Conservation (phyloP, 2,888 invertebrate genomes). For the Acleris literana region DNA sequence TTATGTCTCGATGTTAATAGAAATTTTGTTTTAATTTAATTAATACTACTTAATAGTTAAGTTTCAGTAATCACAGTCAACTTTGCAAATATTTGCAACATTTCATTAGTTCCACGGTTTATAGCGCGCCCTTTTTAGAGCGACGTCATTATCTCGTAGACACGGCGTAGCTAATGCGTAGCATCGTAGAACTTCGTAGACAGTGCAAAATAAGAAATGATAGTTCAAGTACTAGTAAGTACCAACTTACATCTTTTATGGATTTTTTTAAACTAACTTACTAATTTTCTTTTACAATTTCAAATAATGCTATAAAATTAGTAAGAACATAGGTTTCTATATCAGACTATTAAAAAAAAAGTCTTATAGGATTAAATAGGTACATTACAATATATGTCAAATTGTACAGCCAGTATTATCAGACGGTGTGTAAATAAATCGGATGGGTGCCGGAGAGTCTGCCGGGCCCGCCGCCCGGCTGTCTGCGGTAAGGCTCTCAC, state of each 20-base stretch:
- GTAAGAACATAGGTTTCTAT: no score
- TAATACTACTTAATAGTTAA: no score
- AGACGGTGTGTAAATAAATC: constrained; percentile 38
- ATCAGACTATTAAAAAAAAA: no score
- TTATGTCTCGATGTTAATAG: no score
- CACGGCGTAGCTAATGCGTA: constrained; percentile 32
- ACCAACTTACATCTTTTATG: neutral
- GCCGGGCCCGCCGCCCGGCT: constrained; percentile 40
- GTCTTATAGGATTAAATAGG: no score
- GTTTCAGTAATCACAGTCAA: no score
- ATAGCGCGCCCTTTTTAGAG: neutral
- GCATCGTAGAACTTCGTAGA: constrained; percentile 30
- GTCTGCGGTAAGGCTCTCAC: constrained; percentile 40
- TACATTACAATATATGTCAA: neutral
- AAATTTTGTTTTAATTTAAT: no score
- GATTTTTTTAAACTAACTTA: no score
- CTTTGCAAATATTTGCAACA: neutral
- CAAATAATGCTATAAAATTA: no score
- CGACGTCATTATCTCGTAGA: constrained; percentile 26
- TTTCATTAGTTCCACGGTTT: neutral
- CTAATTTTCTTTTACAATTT: no score
- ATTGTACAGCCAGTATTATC: constrained; percentile 6
- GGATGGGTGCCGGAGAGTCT: constrained; percentile 48
- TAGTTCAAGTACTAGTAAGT: neutral
- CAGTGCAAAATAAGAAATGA: neutral